phyloP scores from a whole-genome alignment of 2,797 vertebrate species.

The Cygnus olor region DNA sequence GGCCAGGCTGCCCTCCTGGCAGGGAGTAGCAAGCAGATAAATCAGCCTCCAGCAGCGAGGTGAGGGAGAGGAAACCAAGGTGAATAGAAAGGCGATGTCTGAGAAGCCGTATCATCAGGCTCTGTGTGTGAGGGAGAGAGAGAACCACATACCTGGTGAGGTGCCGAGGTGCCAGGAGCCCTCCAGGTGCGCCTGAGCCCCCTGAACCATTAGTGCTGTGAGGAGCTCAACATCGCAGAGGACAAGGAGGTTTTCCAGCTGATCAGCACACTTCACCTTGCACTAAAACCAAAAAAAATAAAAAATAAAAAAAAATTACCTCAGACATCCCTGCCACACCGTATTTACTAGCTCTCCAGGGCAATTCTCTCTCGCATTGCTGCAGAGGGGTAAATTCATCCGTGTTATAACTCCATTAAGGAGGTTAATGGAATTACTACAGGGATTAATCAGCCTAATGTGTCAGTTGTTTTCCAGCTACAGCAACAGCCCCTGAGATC shows the following conservation, averaged over 20 bases:
- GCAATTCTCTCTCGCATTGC: background rate
- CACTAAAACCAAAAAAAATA: background rate
- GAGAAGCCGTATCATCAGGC: background rate
- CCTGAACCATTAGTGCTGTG: background rate
- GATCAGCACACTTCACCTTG: background rate
- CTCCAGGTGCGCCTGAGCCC: too few species aligned
- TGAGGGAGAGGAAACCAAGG: background rate
- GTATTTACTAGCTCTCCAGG: background rate
- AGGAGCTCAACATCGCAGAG: background rate
- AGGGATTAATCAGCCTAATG: slow-evolving; percentile 44
- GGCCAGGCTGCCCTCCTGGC: background rate
- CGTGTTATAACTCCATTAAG: slow-evolving; percentile 25
- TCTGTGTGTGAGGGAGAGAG: background rate
- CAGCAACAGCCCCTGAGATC: slow-evolving; percentile 18
- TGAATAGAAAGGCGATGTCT: background rate
- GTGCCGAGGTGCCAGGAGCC: background rate
- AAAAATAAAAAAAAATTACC: background rate
- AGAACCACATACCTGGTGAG: background rate
- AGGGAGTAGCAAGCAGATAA: background rate
- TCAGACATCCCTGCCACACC: background rate
- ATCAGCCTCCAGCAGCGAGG: background rate
- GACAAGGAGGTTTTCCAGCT: background rate
- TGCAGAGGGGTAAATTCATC: slow-evolving; percentile 9
- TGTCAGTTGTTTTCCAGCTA: background rate
- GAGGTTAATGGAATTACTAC: slow-evolving; percentile 51